phyloP scores from a whole-genome alignment of 2,113 vertebrate species.

The Mesitornis unicolor region DNA sequence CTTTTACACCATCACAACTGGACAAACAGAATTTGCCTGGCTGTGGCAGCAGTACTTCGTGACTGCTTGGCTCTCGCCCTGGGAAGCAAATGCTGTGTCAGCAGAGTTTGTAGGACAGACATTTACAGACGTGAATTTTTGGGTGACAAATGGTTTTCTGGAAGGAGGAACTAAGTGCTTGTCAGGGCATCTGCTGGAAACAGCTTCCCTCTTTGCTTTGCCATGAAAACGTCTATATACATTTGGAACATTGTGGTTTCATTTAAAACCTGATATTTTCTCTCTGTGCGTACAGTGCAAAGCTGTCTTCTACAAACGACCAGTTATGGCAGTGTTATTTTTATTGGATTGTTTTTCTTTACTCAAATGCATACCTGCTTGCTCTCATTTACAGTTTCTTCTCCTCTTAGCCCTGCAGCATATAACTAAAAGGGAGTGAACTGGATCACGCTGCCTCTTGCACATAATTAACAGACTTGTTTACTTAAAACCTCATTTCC shows the following conservation, averaged over 20 bases:
- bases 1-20: not conserved
- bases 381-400: not conserved
- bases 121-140: not conserved
- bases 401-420: not conserved
- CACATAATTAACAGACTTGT: not conserved
- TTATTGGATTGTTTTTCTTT: not conserved
- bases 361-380: not conserved
- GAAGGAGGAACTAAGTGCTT: not conserved
- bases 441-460: not conserved
- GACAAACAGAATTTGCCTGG: not conserved
- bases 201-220: not conserved
- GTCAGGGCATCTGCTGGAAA: not conserved
- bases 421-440: not conserved
- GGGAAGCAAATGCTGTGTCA: accelerated
- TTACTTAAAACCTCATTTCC: not conserved
- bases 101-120: not conserved
- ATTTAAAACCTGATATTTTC: not conserved
- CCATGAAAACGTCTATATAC: not conserved
- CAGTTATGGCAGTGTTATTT: not conserved
- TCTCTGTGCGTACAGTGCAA: not conserved
- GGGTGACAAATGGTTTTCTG: not conserved
- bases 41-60: not conserved
- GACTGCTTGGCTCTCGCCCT: not conserved
- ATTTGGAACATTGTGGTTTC: not conserved
- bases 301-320: not conserved